Evolutionary conservation across 1,140 invertebrate genomes (phyloP), one percentile per base, ranked within the genome.

Genomic region (Trichonephila clavata): DNA sequence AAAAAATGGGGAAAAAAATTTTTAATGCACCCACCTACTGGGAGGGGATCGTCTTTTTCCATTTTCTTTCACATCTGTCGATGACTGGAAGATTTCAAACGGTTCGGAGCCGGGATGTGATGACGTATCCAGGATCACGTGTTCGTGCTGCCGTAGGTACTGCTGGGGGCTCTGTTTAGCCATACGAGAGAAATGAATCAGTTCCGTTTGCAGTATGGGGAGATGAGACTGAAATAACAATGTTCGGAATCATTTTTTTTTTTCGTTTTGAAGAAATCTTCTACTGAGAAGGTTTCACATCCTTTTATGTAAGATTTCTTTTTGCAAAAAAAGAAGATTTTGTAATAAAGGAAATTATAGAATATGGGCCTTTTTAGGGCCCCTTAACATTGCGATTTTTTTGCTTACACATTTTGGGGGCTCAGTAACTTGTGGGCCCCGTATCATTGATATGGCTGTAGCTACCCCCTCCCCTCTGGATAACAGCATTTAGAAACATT

Each of bases 111-210:
- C 96, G 57, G 97, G 57, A 57, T 89, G 89, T 18, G 71, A 77
- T 27, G 90, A 90, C 24, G 90, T 59, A 95, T 99, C 98, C 95
- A 99, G 96, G 18, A 98, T 97, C 2, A 98, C 96, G 94, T 98
- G 97, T 95, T 99, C 98, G 95, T 99, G 98, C 57, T 97, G 97
- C 71, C 97, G 96, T 81, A 99, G 97, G 95, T 98, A 99, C 95
- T 98, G 98, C 77, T 98, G 86, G 0, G 98, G 97, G 0, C 97
- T 97, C 97, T 98, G 96, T 95, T 98, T 99, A 32, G 97, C 97
- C 93, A 97, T 96, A 32, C 98, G 96, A 0, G 98, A 98, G 92
- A 98, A 97, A 27, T 97, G 97, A 90, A 97, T 96, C 20, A 99
- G 95, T 95, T 99, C 98, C 83, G 98, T 96, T 95, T 99, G 98